These are phyloP conservation scores for Conomelus anceps DNA, from an alignment of 2,888 invertebrate species.

Conservation along the genomic window DNA sequence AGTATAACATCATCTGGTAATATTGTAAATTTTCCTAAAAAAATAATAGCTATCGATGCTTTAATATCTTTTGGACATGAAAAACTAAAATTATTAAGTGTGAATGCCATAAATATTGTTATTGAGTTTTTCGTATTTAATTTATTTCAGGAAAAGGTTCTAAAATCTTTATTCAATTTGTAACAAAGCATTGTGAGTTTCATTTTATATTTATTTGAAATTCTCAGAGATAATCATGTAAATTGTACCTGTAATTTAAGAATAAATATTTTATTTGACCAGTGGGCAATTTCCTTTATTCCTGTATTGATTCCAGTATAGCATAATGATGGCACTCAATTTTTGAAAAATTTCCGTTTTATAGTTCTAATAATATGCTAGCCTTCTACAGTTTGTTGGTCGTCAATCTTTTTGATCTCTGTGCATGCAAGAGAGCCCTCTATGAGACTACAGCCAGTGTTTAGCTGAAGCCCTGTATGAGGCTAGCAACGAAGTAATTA, in stretches of 20 bases:
- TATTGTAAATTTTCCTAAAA: not conserved
- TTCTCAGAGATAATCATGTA: not conserved
- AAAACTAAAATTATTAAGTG: not conserved
- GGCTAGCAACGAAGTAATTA: no score
- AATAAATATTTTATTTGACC: not conserved
- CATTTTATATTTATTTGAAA: not conserved
- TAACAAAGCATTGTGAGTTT: not conserved
- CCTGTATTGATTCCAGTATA: no score
- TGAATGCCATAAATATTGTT: not conserved
- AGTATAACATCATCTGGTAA: not conserved
- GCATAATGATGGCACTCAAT: no score
- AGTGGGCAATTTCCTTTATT: not conserved
- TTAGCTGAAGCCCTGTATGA: no score
- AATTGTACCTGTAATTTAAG: not conserved
- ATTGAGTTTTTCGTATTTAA: not conserved
- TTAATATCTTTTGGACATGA: not conserved
- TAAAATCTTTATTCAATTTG: not conserved
- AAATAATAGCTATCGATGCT: not conserved
- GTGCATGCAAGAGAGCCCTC: no score
- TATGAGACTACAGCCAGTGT: no score
- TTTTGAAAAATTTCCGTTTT: no score
- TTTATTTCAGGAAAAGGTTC: not conserved
- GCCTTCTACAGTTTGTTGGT: no score
- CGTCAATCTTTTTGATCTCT: no score
- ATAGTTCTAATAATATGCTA: no score